These are phyloP conservation scores for Eriocheir sinensis DNA, from an alignment of 1,140 invertebrate genomes.

Conservation along the genomic window DNA sequence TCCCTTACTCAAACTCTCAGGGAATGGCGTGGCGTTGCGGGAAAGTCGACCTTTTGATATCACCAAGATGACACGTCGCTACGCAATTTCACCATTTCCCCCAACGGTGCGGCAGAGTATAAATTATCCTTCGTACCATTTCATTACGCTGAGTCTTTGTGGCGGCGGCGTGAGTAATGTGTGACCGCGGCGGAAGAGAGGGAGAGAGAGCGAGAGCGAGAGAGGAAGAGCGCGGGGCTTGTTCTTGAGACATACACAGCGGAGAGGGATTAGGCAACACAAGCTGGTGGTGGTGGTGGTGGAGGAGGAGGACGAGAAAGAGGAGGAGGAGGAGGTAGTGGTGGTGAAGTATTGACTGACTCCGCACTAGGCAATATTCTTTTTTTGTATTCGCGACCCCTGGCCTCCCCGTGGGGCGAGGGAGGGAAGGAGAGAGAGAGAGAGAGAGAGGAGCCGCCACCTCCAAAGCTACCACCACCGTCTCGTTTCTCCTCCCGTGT, in stretches of 20 bases:
- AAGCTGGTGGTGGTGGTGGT: neutral
- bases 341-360: constrained; percentile 20
- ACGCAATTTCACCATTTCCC: constrained; percentile 23
- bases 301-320: neutral
- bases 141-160: neutral
- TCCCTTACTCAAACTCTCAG: neutral
- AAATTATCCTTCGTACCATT: constrained; percentile 17
- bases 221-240: neutral
- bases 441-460: constrained; percentile 26
- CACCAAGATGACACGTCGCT: constrained; percentile 11
- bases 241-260: neutral
- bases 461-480: neutral
- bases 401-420: neutral
- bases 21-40: neutral
- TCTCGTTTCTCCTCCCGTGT: neutral
- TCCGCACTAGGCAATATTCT: neutral
- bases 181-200: constrained; percentile 1
- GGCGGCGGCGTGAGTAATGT: constrained; percentile 7
- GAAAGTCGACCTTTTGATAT: constrained; percentile 16
- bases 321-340: neutral
- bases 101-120: neutral
- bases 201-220: neutral
- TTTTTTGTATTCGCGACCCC: neutral
- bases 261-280: constrained; percentile 20
- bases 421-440: constrained; percentile 56